Evolutionary conservation across 1,140 invertebrate species (phyloP), one percentile per base, ranked within the genome.

Genomic region (Aphelenchoides fujianensis): DNA sequence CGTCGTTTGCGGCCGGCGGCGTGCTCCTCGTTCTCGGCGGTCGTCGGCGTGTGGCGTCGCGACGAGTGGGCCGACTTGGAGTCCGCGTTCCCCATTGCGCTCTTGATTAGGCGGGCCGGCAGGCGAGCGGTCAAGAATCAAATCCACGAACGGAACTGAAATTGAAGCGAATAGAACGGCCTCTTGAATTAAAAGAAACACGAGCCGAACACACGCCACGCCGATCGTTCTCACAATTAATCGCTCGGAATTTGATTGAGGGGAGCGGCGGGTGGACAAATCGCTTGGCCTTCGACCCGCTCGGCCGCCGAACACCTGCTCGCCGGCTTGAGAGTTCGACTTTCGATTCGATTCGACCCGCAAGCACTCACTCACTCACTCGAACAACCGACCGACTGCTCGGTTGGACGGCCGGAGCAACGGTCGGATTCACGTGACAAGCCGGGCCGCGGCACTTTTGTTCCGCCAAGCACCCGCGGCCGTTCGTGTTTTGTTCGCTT

Each of bases 21-120:
- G 34, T 48, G 41, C 23, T 48, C 41, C n/a, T n/a, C n/a, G n/a
- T n/a, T n/a, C n/a, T n/a, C n/a, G n/a, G n/a, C n/a, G n/a, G n/a
- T n/a, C 5, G 55, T 59, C 5, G 55, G 55, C 5, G 55, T 59
- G 7, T 59, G 55, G 28, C 19, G 5, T 59, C 55, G 5, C 19
- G 55, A 59, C 28, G 28, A 5, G 34, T 59, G 55, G 7, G 5
- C 5, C 12, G 55, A 59, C 5, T 59, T 59, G 5, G 55, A 59
- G 5, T 59, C 55, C 5, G 55, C 55, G 55, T 59, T 59, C 34
- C 55, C 55, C 55, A 59, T 59, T 59, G 55, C 27, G 55, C 19
- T 32, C 28, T 59, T 5, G 19, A 59, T 59, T 48, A 23, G 41
- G 12, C 41, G 41, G 23, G 23, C 12, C 12, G 12, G 41, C n/a